Evolutionary conservation across 2,113 vertebrate species (phyloP).

Genomic region (Thinocorus orbignyianus): DNA sequence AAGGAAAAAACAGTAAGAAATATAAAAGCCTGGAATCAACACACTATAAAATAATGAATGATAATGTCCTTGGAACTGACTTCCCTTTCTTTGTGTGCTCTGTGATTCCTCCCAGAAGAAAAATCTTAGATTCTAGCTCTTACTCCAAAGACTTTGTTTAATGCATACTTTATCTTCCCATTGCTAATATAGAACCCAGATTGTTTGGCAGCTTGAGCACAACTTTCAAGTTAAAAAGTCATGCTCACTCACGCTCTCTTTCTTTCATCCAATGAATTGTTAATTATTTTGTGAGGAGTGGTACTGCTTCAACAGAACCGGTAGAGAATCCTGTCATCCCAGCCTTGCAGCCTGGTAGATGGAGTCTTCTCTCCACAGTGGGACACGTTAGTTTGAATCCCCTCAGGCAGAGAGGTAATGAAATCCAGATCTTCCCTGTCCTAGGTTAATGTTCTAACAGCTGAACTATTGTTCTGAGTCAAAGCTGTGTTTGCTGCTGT

Average conservation of each 20-base stretch:
- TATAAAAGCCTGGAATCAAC: neutral
- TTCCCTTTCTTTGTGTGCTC: neutral
- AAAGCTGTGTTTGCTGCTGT: neutral
- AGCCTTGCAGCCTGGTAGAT: neutral
- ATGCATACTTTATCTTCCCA: neutral
- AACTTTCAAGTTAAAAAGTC: neutral
- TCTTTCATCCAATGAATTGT: neutral
- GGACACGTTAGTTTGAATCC: neutral
- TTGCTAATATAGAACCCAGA: neutral
- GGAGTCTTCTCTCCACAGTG: neutral
- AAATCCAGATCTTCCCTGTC: neutral
- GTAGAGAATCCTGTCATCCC: neutral
- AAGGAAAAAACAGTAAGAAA: neutral
- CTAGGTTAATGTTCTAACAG: neutral
- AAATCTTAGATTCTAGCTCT: neutral
- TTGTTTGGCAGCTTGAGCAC: neutral
- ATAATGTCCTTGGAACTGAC: neutral
- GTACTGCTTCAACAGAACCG: neutral
- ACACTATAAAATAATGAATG: neutral
- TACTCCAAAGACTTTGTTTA: neutral
- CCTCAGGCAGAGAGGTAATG: neutral
- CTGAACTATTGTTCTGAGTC: neutral
- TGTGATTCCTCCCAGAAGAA: neutral
- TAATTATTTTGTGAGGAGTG: neutral
- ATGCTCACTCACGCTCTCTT: neutral